Evolutionary conservation across 2,113 vertebrate species (phyloP), one percentile per base, ranked within the genome.

Genomic region (Cololabis saira): DNA sequence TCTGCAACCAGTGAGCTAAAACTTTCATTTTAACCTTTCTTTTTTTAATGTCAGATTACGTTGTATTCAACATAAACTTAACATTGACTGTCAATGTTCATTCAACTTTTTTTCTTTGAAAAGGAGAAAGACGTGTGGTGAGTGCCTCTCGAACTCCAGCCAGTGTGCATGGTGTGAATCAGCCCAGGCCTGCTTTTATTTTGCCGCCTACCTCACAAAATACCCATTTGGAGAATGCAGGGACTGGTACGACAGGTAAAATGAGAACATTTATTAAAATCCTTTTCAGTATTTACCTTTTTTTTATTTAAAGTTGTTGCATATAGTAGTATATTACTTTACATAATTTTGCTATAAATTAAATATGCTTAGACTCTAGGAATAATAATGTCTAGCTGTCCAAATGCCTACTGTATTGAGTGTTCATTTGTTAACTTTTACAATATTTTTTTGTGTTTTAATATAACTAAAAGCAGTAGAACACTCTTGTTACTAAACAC

Each of bases 91-190:
- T 0, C 15, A 15, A 37, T 47, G 4, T 13, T 19, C 6, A 14
- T 43, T 47, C 5, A 51, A 33, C 41, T 53, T 37, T 5, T 12
- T 67, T 61, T 61, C 74, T 1, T 12, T 67, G 3, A n/a, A 7
- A 67, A 97, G 96, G 89, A 95, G 95, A 17, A 93, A 75, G 78
- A 93, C 94, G 0, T 97, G 96, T 59, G 89, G 88, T 0, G 95
- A 96, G 61, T 97, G 96, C 74, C 90, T 97, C 50, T 96, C 95
- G 52, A 96, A 97, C 90, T 95, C 95, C 13, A 97, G 96, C 90
- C 95, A 97, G 90, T 97, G 96, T 13, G 96, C 96, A 11, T 97
- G 96, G 96, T 97, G 96, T 81, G 95, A 96, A 86, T 97, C 96
- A 1, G 95, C 96, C 10, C 94, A 91, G 70, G 92, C 93, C 78